Percentiles rank a stretch among this genome's conserved stretches.
Evolutionary conservation across 1,140 invertebrate genomes (phyloP).

Genomic region (Drosophila takahashii): DNA sequence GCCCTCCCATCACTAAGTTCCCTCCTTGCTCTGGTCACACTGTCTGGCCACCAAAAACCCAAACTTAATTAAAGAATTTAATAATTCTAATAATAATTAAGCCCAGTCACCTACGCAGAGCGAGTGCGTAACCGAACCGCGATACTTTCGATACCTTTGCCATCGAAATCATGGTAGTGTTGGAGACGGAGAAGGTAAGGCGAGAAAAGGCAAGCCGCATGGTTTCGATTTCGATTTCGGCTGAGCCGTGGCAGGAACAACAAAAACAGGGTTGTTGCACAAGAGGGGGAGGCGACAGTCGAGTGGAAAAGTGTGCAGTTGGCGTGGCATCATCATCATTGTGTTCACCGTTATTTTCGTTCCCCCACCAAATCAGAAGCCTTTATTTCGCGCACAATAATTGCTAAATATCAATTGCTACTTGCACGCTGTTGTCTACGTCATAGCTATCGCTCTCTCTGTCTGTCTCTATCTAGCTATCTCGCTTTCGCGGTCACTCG

Average conservation of each 20-base stretch:
- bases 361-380: conserved; percentile 18
- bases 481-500: conserved; percentile 30
- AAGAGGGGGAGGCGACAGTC: conserved; percentile 50
- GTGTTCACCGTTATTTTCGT: conserved; percentile 35
- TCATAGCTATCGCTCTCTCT: conserved; percentile 46
- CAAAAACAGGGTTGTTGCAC: conserved; percentile 72
- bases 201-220: conserved; percentile 54
- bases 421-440: conserved; percentile 58
- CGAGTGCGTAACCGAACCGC: conserved; percentile 43
- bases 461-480: conserved; percentile 28
- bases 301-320: conserved; percentile 48
- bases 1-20: conserved; percentile 5
- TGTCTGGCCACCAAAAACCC: conserved; percentile 35
- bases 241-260: conserved; percentile 59
- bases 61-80: conserved; percentile 65
- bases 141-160: neutral
- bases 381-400: conserved; percentile 35
- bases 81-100: conserved; percentile 32
- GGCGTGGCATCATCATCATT: conserved; percentile 66
- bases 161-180: conserved; percentile 66
- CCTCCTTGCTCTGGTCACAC: conserved; percentile 42
- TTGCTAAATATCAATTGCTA: conserved; percentile 48
- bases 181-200: conserved; percentile 74
- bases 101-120: conserved; percentile 41
- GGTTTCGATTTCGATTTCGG: conserved; percentile 47